Conservation (phyloP, 2,113 vertebrate species). For the Paramormyrops kingsleyae region DNA sequence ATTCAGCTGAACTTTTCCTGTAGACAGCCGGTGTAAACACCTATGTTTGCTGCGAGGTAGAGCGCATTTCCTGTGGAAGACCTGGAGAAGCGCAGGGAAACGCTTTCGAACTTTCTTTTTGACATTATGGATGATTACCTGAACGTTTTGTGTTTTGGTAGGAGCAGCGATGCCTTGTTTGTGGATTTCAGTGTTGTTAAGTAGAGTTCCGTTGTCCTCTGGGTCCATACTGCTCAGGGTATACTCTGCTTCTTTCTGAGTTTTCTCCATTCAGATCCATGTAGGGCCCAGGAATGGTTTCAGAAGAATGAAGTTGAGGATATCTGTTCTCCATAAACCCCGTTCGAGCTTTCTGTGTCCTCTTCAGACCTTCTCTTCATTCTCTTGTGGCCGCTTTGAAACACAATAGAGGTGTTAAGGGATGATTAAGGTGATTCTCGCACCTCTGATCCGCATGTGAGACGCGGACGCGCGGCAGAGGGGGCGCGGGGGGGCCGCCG, state of each 20-base stretch:
- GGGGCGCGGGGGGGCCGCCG: not conserved
- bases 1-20: not conserved
- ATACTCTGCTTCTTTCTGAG: not conserved
- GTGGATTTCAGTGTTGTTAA: not conserved
- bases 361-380: slow-evolving; percentile 37
- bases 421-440: not conserved
- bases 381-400: not conserved
- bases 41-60: not conserved
- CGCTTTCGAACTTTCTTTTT: not conserved
- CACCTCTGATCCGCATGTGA: not conserved
- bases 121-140: not conserved
- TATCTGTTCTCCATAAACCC: not conserved
- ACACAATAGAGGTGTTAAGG: not conserved
- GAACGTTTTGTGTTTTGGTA: not conserved
- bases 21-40: not conserved
- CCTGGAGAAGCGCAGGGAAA: too few relatives aligned
- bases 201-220: not conserved
- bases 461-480: not conserved
- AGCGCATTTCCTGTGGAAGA: not conserved
- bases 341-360: slow-evolving; percentile 40
- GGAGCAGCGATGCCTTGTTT: not conserved
- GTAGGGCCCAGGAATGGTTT: not conserved
- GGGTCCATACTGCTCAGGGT: not conserved
- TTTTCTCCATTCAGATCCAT: not conserved
- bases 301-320: not conserved